Percentiles rank a stretch among this genome's conserved stretches.
Conservation (phyloP, 1,140 invertebrate genomes). For the Magallana ariakensis region DNA sequence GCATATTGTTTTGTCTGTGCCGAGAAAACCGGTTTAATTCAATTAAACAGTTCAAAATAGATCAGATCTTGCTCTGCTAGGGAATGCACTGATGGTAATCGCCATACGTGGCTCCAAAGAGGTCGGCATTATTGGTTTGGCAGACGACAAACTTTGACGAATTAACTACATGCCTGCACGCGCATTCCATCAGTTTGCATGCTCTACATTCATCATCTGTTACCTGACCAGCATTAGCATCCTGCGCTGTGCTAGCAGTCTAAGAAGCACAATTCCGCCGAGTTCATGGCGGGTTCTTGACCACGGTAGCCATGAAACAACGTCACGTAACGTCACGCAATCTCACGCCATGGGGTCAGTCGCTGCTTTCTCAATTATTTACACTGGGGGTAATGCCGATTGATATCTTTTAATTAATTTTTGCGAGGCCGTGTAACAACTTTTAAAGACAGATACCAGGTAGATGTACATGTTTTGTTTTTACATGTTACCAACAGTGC, state of each 20-base stretch:
- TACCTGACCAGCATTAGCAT: not conserved
- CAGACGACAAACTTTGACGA: conserved; percentile 37
- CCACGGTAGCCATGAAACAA: not conserved
- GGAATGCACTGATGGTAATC: not conserved
- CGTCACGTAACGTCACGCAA: too few relatives aligned
- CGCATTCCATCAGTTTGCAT: not conserved
- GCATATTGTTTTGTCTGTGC: conserved; percentile 1
- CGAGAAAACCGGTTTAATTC: not conserved
- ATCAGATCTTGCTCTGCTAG: not conserved
- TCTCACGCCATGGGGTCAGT: too few relatives aligned
- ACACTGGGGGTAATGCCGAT: not conserved
- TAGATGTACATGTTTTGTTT: too few relatives aligned
- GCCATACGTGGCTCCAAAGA: not conserved
- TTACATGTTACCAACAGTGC: too few relatives aligned
- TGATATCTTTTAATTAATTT: not conserved
- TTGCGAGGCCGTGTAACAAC: too few relatives aligned
- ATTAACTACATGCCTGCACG: conserved; percentile 29
- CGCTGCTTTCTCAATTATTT: not conserved
- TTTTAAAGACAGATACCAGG: too few relatives aligned
- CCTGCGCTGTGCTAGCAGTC: not conserved
- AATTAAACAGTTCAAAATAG: conserved; percentile 26
- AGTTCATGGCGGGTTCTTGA: not conserved
- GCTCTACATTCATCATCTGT: not conserved
- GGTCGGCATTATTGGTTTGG: conserved; percentile 8
- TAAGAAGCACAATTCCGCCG: not conserved